Conservation (phyloP, 2,113 vertebrate species). For the Sus scrofa region DNA sequence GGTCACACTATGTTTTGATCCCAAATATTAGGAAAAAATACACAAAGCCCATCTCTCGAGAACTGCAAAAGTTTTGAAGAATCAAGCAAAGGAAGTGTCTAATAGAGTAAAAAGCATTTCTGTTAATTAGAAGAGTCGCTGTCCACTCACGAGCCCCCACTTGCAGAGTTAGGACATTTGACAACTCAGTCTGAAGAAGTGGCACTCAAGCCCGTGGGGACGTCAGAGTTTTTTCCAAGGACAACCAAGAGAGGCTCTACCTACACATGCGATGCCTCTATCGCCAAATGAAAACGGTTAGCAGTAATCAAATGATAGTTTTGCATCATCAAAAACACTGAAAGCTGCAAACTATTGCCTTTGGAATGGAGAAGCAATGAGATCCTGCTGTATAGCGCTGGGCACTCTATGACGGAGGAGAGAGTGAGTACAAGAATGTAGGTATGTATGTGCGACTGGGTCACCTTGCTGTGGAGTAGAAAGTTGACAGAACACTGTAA, state of each 20-base stretch:
- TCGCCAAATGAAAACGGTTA: neutral
- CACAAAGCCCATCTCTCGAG: neutral
- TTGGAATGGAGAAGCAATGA: no score
- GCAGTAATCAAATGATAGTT: neutral
- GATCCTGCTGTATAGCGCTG: no score
- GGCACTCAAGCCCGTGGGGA: neutral
- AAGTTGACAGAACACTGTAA: no score
- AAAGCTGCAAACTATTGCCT: neutral
- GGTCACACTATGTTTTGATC: neutral
- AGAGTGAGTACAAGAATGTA: no score
- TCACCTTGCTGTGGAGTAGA: no score
- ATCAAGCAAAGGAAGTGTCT: neutral
- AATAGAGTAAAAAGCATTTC: neutral
- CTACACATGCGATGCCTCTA: neutral
- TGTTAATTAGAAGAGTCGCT: neutral
- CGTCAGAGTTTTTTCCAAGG: neutral
- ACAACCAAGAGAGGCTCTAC: neutral
- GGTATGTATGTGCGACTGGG: no score
- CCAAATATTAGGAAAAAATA: conserved; percentile 5
- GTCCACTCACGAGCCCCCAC: neutral
- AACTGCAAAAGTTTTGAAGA: neutral
- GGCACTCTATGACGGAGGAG: no score
- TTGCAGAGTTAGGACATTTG: neutral
- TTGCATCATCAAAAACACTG: neutral
- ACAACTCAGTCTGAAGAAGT: neutral